A percentile compares a stretch with the other conserved stretches of the same genome.
Conservation (phyloP, 2,888 invertebrate genomes). For the Cartodere bifasciata region DNA sequence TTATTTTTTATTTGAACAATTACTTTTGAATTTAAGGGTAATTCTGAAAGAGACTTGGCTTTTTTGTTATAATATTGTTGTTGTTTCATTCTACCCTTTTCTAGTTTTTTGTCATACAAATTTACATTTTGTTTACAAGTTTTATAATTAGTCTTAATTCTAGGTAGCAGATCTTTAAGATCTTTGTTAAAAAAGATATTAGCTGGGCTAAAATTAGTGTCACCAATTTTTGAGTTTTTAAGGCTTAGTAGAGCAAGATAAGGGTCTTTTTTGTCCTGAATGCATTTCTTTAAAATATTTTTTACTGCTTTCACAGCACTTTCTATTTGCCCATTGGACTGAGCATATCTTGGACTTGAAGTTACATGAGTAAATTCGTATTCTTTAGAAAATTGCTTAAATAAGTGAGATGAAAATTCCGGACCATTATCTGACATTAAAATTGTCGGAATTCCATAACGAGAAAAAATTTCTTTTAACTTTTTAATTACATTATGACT, state of each 20-base stretch:
- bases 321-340: constrained; percentile 15
- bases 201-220: too few relatives aligned
- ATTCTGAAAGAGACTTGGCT: too few relatives aligned
- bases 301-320: constrained; percentile 11
- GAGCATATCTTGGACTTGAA: constrained; percentile 14
- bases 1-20: too few relatives aligned
- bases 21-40: too few relatives aligned
- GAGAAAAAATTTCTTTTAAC: constrained; percentile 9
- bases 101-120: too few relatives aligned
- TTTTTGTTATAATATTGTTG: too few relatives aligned
- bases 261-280: constrained; percentile 6
- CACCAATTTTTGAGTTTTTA: constrained; percentile 9
- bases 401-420: constrained; percentile 14
- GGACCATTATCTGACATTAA: constrained; percentile 18
- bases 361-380: constrained; percentile 13
- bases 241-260: constrained; percentile 8
- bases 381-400: constrained; percentile 15
- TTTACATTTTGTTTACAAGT: too few relatives aligned
- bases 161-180: constrained; percentile 13
- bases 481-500: constrained; percentile 3
- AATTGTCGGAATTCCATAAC: constrained; percentile 13
- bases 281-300: constrained; percentile 11
- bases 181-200: constrained; percentile 12
- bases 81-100: too few relatives aligned
- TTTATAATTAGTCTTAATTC: too few relatives aligned